Evolutionary conservation across 1,140 invertebrate species (phyloP), one percentile per base, ranked within the genome.

Genomic region (Drosophila eugracilis): DNA sequence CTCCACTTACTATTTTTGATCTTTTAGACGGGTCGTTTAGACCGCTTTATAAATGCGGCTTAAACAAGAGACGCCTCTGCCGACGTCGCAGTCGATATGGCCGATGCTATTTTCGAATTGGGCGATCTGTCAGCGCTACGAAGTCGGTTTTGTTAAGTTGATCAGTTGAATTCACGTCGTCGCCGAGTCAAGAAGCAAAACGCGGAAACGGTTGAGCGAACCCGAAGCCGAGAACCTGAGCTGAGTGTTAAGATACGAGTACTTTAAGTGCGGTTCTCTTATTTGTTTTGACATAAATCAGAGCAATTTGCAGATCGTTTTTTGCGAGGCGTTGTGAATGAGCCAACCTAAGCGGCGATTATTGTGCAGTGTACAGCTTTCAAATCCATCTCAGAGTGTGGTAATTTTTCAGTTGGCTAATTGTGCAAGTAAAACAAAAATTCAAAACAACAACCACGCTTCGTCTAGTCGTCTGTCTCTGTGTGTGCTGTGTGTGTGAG

Each of bases 331-430:
- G n/a, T 55, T 41, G 60, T 74, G 44, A 78, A 49, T 74, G 60
- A 50, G 53, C 32, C 55, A 26, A 49, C 45, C 59, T 50, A 41
- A 21, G 55, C 60, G 22, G 67, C 37, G 63, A 77, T 39, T 76
- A 45, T 45, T 45, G 42, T 45, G 50, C 48, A 47, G 39, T 70
- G 45, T n/a, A n/a, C 47, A 66, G 62, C 37, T 67, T 67, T 66
- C 30, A 30, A 52, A 52, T 57, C 30, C 41, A 19, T 65, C 52
- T 58, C 30, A 55, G n/a, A n/a, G 50, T 66, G 37, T 72, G 52
- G 50, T 47, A 78, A 78, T 78, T 67, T 78, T 67, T 30, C 53
- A 60, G 75, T 84, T 83, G 79, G 72, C 77, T 80, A 85, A 85
- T 85, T 85, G 67, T 62, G 73, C 81, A 85, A 85, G 66, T 80